Evolutionary conservation across 2,113 vertebrate genomes (phyloP), one percentile per base, ranked within the genome.

Genomic region (Pomatostomus ruficeps): DNA sequence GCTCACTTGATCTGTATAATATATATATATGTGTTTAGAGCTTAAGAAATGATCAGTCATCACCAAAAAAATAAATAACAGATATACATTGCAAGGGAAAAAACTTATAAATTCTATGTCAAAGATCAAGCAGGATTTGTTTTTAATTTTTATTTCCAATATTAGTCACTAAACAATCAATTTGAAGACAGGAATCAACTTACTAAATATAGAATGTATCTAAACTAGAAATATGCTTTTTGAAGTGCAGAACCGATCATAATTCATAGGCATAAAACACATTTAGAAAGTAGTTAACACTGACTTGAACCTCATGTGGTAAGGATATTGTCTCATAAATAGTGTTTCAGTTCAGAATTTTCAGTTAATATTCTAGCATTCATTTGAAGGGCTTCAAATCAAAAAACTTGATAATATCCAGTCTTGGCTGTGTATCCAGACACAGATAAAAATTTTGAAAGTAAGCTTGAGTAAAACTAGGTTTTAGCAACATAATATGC

Each of bases 91-190:
- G 11, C 40, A 72, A 73, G 33, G 6, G 10, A 36, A 40, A 78
- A 79, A 3, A 0, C 0, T 14, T 5, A 3, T 54, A 38, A 75
- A 62, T 45, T 79, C 6, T 63, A 22, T 20, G 29, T 46, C 12
- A 43, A 68, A 42, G 8, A n/a, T 45, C 6, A 55, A 65, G 19
- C 24, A 33, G 25, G 22, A 68, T 20, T 35, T n/a, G n/a, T n/a
- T n/a, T n/a, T n/a, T n/a, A n/a, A n/a, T 24, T 18, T 31, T 63
- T 10, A 26, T 31, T 65, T 80, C 8, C 12, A 28, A 4, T n/a
- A 49, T 43, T 23, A 42, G 22, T 38, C 49, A 63, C 7, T 65
- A 57, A 72, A 85, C 26, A 73, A 51, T 25, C n/a, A 59, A 3
- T 45, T 72, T 51, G 22, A 89, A 82, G 29, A 31, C 10, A 71